phyloP scores from a whole-genome alignment of 2,113 vertebrate genomes.

The Craseonycteris thonglongyai region DNA sequence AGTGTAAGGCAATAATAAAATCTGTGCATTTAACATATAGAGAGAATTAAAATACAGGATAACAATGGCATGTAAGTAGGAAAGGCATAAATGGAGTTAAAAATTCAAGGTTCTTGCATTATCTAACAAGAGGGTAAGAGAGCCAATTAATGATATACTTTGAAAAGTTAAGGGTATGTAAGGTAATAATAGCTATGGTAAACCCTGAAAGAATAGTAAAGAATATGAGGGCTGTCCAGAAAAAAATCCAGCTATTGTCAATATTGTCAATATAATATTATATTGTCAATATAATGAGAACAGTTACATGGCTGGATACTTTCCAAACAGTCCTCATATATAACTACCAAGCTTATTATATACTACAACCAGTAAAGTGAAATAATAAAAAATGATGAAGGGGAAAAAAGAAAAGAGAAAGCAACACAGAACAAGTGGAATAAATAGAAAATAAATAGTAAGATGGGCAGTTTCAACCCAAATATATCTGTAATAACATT shows the following conservation, averaged over 20 bases:
- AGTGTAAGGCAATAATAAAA: background rate
- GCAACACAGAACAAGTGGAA: background rate
- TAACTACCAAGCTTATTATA: background rate
- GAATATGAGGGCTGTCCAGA: no score
- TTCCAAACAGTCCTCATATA: no score
- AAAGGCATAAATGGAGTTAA: background rate
- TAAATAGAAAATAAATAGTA: background rate
- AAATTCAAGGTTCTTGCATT: background rate
- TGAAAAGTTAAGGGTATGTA: background rate
- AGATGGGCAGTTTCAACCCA: background rate
- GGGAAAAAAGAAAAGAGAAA: background rate
- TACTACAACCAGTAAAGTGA: background rate
- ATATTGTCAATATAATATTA: no score
- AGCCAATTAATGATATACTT: background rate
- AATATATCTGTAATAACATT: background rate
- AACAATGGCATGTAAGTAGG: background rate
- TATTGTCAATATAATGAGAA: no score
- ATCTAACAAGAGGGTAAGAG: background rate
- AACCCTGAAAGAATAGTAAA: background rate
- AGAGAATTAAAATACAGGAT: background rate
- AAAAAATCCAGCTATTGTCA: no score
- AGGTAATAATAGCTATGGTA: background rate
- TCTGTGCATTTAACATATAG: background rate
- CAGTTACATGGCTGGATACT: no score
- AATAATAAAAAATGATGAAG: background rate